Base-by-base conservation (phyloP, 2,113 vertebrate species). In the Peromyscus polionotus region DNA sequence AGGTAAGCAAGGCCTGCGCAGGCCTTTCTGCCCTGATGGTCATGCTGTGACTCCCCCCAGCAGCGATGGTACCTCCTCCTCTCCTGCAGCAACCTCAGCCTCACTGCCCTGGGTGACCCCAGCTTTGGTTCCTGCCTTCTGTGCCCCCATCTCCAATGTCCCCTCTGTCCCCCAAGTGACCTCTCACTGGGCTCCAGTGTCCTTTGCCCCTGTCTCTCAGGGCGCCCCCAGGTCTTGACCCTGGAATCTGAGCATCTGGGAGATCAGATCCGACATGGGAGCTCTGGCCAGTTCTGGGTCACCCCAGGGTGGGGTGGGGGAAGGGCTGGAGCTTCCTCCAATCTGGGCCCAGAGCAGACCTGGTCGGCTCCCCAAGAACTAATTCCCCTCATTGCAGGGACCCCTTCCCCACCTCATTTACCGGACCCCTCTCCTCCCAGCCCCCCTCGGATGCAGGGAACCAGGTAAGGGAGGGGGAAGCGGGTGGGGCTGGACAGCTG, bases 321-420 rank as follows among this genome's bases (percentile, higher is more conserved):
- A 42, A 90, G 90, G 83, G 33, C 67, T 65, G 89, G 87, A 95
- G 85, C 88, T 77, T 36, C 33, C 51, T 45, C 91, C 59, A 1
- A 24, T 39, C 8, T 65, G 84, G 90, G 36, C 86, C 63, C 75
- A 79, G 86, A 91, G 75, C 39, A 88, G 67, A 87, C 75, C 39
- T 79, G 28, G 7, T 63, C 16, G 3, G 77, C 81, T 54, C 90
- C 51, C 88, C 65, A 81, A 95, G 91, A 95, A 96, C 88, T 91
- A 33, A 95, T 39, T n/a, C 36, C 65, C 96, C 80, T 97, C 87
- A 12, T 1, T 87, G 67, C 98, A 99, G 98, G 98, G 97, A 86
- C 98, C 98, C 33, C 98, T 77, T 20, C 98, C 98, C 0, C 99
- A 99, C 94, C 0, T 98, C 76, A 83, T 99, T 95, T 98, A 98